phyloP scores from a whole-genome alignment of 2,113 vertebrate species.

The Chionis minor region DNA sequence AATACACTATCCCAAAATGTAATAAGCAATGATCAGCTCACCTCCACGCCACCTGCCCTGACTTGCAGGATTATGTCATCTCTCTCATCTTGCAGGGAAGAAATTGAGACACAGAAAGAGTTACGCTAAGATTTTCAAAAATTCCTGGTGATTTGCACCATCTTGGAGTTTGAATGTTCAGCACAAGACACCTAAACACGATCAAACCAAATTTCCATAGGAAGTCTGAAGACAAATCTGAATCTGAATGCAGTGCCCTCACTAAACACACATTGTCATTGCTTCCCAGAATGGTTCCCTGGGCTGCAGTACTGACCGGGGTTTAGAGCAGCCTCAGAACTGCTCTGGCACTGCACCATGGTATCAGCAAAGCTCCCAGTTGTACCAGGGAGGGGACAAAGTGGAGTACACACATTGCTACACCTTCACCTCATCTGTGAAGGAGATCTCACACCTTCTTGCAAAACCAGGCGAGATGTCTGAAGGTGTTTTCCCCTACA shows the following conservation, averaged over 20 bases:
- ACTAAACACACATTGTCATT: neutral
- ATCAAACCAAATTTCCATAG: neutral
- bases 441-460: neutral
- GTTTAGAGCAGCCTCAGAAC: neutral
- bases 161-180: neutral
- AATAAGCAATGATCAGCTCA: neutral
- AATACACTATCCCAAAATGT: neutral
- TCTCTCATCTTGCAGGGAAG: neutral
- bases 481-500: neutral
- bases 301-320: neutral
- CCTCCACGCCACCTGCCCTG: neutral
- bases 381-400: neutral
- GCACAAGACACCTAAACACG: neutral
- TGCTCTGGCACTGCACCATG: neutral
- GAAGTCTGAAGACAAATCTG: neutral
- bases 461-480: neutral
- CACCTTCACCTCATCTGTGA: neutral
- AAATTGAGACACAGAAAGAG: neutral
- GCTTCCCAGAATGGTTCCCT: neutral
- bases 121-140: neutral
- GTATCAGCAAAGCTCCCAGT: neutral
- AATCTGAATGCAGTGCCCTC: neutral
- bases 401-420: neutral
- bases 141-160: neutral
- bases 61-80: neutral